Evolutionary conservation across 2,797 vertebrate genomes (phyloP), one percentile per base, ranked within the genome.

Genomic region (Pseudomugil tenellus): DNA sequence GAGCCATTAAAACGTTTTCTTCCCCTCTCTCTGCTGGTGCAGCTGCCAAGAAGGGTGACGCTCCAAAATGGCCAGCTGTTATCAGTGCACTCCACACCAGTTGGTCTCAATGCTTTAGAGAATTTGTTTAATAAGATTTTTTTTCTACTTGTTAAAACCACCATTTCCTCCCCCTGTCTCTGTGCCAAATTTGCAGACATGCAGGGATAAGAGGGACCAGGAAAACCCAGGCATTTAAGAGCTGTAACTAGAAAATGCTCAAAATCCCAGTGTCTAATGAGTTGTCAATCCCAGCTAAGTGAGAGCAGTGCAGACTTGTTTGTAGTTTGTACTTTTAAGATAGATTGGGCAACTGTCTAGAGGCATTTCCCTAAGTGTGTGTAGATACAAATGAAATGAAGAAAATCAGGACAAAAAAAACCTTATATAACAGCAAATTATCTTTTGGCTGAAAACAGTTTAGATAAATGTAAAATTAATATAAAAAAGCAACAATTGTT

Each of bases 71-170:
- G 86, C 84, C 91, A 91, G 91, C 91, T 92, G 92, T 94, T 94
- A 95, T 95, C 94, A 90, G 91, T 70, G 72, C 85, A 81, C 89
- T 85, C 90, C 93, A 94, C 88, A 93, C 92, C 92, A 93, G 90
- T 91, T 91, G 91, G 90, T 90, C 85, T 92, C 84, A 91, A 89
- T 90, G 85, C 87, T 91, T 89, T 88, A 68, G 84, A 92, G 91
- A 91, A 84, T 90, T 93, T 89, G 86, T 92, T 91, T 93, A 94
- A 94, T 92, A 94, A 77, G 84, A 90, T 89, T 88, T 85, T 76
- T 68, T 46, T 19, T 52, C 57, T 48, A 39, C 35, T n/a, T 37
- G 4, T 74, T 61, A 79, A 84, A 74, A 63, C 80, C 68, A 5
- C 70, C 73, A 58, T 81, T 86, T 80, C 63, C 79, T 83, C 71